Evolutionary conservation across 2,888 invertebrate genomes (phyloP).

Genomic region (Ochropacha duplaris): DNA sequence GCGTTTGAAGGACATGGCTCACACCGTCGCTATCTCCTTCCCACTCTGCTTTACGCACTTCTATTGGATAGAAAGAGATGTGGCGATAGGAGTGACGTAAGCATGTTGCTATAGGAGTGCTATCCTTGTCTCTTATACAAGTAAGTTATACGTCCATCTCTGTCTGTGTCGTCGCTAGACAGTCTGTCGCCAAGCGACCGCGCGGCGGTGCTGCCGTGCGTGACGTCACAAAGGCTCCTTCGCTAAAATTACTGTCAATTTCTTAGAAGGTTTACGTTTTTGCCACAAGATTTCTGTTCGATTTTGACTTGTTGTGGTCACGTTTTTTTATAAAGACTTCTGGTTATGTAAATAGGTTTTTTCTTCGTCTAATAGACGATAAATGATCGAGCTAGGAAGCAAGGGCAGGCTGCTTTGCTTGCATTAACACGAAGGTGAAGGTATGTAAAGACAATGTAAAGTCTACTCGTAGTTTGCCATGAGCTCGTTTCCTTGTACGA

Average conservation of each 20-base stretch:
- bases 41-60: neutral
- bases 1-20: slow-evolving; percentile 4
- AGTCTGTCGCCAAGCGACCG: slow-evolving; percentile 27
- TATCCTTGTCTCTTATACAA: neutral
- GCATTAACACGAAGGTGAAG: neutral
- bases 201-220: slow-evolving; percentile 10
- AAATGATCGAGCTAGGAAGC: neutral
- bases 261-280: slow-evolving; percentile 2
- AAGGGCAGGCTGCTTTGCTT: neutral
- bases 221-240: slow-evolving; percentile 9
- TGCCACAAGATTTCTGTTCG: neutral
- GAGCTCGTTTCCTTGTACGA: neutral
- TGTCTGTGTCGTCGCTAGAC: slow-evolving; percentile 22
- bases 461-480: neutral
- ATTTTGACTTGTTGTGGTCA: neutral
- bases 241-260: slow-evolving; percentile 4
- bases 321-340: neutral
- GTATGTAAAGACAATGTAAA: neutral
- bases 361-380: neutral
- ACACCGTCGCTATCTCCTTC: neutral
- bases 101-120: slow-evolving; percentile 5
- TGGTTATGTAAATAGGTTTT: neutral
- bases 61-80: neutral
- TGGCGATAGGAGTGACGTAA: slow-evolving; percentile 3
- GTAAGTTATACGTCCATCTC: neutral